phyloP scores from a whole-genome alignment of 2,888 invertebrate species.

The Ecliptopera silaceata region DNA sequence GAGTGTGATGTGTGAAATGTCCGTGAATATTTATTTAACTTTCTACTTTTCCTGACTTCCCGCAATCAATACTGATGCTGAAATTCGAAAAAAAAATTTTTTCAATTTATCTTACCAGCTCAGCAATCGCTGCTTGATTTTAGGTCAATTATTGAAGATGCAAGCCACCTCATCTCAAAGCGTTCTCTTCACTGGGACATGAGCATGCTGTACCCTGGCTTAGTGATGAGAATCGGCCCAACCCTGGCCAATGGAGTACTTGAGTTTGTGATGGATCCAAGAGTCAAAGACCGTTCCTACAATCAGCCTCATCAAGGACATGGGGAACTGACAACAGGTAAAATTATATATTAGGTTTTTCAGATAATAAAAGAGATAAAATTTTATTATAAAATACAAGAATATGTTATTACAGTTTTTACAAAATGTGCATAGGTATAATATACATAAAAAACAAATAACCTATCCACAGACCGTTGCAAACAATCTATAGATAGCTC shows the following conservation, averaged over 20 bases:
- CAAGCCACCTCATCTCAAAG: slow-evolving; percentile 86
- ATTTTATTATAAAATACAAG: too few species aligned
- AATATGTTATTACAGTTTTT: too few species aligned
- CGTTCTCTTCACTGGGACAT: slow-evolving; percentile 90
- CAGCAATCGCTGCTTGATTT: slow-evolving; percentile 3
- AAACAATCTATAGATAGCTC: too few species aligned
- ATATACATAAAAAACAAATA: too few species aligned
- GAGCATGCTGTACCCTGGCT: slow-evolving; percentile 87
- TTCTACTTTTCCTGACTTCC: too few species aligned
- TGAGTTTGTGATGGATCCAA: slow-evolving; percentile 88
- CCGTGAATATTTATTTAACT: too few species aligned
- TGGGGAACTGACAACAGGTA: slow-evolving; percentile 86
- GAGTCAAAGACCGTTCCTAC: slow-evolving; percentile 79
- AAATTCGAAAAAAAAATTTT: too few species aligned
- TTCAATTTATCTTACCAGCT: background rate
- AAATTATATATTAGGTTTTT: too few species aligned
- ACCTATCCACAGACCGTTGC: too few species aligned
- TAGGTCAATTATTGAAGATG: slow-evolving; percentile 86
- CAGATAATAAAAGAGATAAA: background rate
- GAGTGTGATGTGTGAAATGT: too few species aligned
- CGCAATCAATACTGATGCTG: too few species aligned
- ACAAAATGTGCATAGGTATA: too few species aligned
- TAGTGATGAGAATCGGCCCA: slow-evolving; percentile 89
- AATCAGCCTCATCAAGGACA: slow-evolving; percentile 65
- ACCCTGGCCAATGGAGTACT: slow-evolving; percentile 87